These are phyloP conservation scores for Petrocephalus schoutedeni DNA, from an alignment of 2,797 vertebrate species.

Conservation along the genomic window DNA sequence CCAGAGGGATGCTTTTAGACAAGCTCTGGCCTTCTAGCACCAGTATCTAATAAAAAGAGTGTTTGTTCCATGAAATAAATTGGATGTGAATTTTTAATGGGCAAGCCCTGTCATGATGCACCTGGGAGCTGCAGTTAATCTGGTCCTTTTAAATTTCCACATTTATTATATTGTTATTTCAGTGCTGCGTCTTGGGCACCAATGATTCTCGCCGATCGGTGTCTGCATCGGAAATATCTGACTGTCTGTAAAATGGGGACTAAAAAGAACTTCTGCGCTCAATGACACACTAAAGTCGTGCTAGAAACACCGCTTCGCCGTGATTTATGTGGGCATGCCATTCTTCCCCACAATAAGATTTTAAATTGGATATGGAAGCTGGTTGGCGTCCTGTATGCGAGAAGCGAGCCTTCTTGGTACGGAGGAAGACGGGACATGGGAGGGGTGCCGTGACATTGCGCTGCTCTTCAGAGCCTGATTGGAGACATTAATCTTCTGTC, in stretches of 20 bases:
- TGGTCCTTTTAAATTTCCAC: neutral
- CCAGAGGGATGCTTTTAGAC: no score
- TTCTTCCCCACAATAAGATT: neutral
- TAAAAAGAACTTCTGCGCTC: neutral
- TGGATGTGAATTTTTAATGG: neutral
- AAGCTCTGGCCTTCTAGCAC: neutral
- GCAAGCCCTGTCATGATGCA: neutral
- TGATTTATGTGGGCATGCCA: neutral
- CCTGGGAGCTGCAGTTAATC: neutral
- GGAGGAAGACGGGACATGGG: neutral
- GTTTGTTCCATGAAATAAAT: neutral
- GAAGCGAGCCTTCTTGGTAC: constrained; percentile 34
- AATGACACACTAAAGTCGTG: neutral
- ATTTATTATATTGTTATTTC: neutral
- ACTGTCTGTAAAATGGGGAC: neutral
- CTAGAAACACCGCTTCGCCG: neutral
- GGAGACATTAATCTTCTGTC: constrained; percentile 13
- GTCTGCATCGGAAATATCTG: neutral
- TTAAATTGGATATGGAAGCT: constrained; percentile 40
- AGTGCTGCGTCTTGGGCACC: neutral
- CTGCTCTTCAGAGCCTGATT: constrained; percentile 23
- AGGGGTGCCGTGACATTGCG: neutral
- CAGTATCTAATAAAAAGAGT: neutral
- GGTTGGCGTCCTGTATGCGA: constrained; percentile 31
- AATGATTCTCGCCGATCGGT: neutral